These are phyloP conservation scores for Manis crassicaudata DNA, from an alignment of 2,797 vertebrate genomes.

Conservation along the genomic window DNA sequence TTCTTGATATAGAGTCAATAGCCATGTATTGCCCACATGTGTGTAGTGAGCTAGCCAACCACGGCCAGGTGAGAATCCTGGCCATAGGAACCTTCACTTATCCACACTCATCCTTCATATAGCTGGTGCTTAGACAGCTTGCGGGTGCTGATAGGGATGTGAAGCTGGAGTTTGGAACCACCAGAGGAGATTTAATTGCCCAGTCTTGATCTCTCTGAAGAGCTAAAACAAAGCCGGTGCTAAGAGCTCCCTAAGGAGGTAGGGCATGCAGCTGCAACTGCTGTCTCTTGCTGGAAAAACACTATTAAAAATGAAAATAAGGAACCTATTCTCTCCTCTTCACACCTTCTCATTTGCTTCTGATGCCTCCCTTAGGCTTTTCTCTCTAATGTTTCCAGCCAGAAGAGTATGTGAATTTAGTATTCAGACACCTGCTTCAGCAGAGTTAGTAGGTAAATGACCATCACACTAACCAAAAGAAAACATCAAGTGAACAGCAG, in stretches of 20 bases:
- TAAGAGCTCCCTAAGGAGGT: neutral
- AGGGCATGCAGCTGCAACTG: neutral
- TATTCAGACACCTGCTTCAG: neutral
- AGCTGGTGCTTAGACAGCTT: neutral
- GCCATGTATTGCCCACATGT: no score
- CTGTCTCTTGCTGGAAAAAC: neutral
- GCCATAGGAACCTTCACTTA: no score
- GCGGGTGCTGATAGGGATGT: accelerated
- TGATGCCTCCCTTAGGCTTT: neutral
- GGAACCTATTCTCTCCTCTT: neutral
- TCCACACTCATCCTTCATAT: neutral
- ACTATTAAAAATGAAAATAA: neutral
- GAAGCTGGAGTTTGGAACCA: neutral
- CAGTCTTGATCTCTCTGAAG: neutral
- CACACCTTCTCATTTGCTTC: neutral
- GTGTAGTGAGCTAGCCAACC: no score
- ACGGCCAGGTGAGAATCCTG: no score
- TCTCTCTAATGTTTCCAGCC: neutral
- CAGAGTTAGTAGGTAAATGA: neutral
- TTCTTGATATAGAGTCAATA: no score
- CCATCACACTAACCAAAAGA: neutral
- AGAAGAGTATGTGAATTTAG: neutral
- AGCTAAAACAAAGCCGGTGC: neutral
- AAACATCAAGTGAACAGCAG: neutral
- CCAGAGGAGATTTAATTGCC: neutral